Conservation (phyloP, 2,888 invertebrate genomes). For the Hirudinaria manillensis region DNA sequence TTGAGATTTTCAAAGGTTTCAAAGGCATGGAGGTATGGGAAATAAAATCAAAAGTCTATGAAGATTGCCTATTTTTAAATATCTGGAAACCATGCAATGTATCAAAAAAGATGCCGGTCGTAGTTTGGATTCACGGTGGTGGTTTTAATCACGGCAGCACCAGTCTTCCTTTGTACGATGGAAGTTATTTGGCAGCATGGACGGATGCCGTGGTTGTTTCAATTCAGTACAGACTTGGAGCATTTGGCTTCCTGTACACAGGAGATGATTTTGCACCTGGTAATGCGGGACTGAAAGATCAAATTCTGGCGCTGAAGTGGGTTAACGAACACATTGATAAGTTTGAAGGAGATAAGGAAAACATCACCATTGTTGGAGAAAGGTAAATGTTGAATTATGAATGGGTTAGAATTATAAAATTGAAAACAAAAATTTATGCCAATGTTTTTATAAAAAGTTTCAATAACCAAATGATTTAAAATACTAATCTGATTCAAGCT, state of each 20-base stretch:
- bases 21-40: background rate
- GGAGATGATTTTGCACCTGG: conserved; percentile 75
- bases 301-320: conserved; percentile 86
- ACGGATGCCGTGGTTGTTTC: conserved; percentile 88
- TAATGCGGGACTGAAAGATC: conserved; percentile 88
- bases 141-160: conserved; percentile 88
- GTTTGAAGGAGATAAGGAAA: conserved; percentile 45
- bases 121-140: conserved; percentile 90
- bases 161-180: conserved; percentile 60
- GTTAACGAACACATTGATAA: conserved; percentile 75
- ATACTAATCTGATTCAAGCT: too few species aligned
- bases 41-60: conserved; percentile 70
- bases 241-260: conserved; percentile 72
- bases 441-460: too few species aligned
- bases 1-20: too few species aligned
- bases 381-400: background rate
- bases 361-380: conserved; percentile 46
- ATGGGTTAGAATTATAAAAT: too few species aligned
- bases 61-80: conserved; percentile 91
- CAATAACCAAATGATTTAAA: too few species aligned
- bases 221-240: conserved; percentile 67
- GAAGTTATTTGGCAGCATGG: conserved; percentile 71
- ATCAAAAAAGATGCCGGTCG: conserved; percentile 61
- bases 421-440: too few species aligned
- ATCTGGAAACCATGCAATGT: conserved; percentile 66